These are phyloP conservation scores for Paraplagusia blochii DNA, from an alignment of 2,113 vertebrate genomes.

Conservation along the genomic window DNA sequence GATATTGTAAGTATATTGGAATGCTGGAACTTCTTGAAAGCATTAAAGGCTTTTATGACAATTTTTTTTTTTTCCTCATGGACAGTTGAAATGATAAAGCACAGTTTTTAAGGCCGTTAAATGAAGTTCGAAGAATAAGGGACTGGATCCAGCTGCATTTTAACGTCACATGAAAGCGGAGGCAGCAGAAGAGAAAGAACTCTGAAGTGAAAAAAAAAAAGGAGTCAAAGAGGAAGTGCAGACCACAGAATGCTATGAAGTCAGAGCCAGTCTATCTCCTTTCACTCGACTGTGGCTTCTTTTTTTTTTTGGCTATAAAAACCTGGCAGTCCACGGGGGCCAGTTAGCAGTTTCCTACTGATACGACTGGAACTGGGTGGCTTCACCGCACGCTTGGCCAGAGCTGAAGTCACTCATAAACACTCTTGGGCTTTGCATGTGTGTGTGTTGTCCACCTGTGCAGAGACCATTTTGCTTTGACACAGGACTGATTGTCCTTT, in stretches of 20 bases:
- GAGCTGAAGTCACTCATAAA: conserved; percentile 61
- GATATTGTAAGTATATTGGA: too few relatives aligned
- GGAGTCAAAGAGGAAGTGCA: conserved; percentile 55
- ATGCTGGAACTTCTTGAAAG: conserved; percentile 57
- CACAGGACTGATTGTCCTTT: conserved; percentile 15
- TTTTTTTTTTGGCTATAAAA: conserved; percentile 66
- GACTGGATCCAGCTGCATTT: conserved; percentile 68
- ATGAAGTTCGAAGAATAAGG: conserved; percentile 54
- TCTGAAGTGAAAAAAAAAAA: conserved; percentile 22
- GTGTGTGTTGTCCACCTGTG: conserved; percentile 47
- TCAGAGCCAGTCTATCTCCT: conserved; percentile 66
- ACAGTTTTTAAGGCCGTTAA: conserved; percentile 42
- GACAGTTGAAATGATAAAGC: conserved; percentile 56
- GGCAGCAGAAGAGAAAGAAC: conserved; percentile 36
- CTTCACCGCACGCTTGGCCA: conserved; percentile 56
- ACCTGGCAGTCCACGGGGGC: conserved; percentile 59
- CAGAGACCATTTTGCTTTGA: conserved; percentile 19
- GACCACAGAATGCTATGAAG: conserved; percentile 71
- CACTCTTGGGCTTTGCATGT: conserved; percentile 28
- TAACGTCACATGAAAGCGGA: conserved; percentile 68
- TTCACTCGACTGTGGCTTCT: conserved; percentile 68
- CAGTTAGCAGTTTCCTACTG: conserved; percentile 60
- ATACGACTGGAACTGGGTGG: conserved; percentile 60
- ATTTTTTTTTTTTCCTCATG: conserved; percentile 46
- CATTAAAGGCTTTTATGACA: conserved; percentile 56